These are phyloP conservation scores for Eupleurogrammus muticus DNA, from an alignment of 2,797 vertebrate genomes.

Conservation along the genomic window DNA sequence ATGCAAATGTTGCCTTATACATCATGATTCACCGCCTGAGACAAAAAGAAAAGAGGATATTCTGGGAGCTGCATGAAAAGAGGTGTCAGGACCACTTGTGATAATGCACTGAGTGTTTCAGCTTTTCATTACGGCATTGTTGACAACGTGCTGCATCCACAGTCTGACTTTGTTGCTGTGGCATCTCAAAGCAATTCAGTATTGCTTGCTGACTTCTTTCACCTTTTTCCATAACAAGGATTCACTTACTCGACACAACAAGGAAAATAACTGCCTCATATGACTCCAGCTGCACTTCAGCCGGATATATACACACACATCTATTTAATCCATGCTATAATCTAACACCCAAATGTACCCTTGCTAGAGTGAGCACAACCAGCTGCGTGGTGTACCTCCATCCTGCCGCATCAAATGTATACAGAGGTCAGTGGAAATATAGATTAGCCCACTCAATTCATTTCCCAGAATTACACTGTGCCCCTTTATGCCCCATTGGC, in stretches of 20 bases:
- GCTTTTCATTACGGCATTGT: not conserved
- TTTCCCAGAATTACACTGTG: slow-evolving; percentile 60
- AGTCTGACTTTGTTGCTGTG: not conserved
- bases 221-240: not conserved
- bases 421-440: slow-evolving; percentile 54
- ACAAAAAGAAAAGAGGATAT: too few relatives aligned
- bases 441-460: slow-evolving; percentile 47
- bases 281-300: slow-evolving; percentile 5
- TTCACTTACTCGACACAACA: too few relatives aligned
- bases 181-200: not conserved
- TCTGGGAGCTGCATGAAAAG: too few relatives aligned
- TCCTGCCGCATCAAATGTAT: slow-evolving; percentile 25
- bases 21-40: too few relatives aligned
- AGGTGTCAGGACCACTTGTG: not conserved
- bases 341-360: slow-evolving; percentile 25
- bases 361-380: slow-evolving; percentile 12
- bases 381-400: slow-evolving; percentile 15
- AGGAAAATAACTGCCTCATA: slow-evolving; percentile 4
- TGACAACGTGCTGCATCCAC: not conserved
- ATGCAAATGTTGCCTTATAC: too few relatives aligned
- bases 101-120: not conserved
- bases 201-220: not conserved
- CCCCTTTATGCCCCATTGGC: slow-evolving; percentile 41
- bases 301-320: slow-evolving; percentile 2
- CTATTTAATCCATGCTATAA: slow-evolving; percentile 32